Evolutionary conservation across 1,140 invertebrate species (phyloP).

Genomic region (Drosophila athabasca): DNA sequence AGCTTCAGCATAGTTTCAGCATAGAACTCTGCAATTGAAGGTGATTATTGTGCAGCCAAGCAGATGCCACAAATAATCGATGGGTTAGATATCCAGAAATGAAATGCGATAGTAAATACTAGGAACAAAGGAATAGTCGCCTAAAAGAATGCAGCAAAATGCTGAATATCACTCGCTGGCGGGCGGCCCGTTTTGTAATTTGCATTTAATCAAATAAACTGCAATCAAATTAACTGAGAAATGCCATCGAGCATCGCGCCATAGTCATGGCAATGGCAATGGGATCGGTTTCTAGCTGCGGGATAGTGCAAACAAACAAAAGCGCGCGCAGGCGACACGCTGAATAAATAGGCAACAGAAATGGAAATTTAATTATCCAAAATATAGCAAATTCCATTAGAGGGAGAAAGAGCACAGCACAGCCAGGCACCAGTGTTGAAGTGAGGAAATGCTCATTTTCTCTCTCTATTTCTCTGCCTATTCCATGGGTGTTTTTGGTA

Average conservation of each 20-base stretch:
- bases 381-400: conserved; percentile 41
- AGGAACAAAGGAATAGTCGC: too few species aligned
- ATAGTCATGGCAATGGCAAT: too few species aligned
- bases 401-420: not conserved
- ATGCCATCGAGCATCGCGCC: conserved; percentile 10
- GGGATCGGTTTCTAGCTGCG: conserved; percentile 1
- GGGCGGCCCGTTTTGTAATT: conserved; percentile 23
- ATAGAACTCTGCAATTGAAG: conserved; percentile 28
- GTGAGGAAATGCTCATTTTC: conserved; percentile 48
- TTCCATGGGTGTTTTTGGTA: too few species aligned
- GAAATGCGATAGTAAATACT: too few species aligned
- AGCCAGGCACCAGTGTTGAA: not conserved
- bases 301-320: conserved; percentile 27
- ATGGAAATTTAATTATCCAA: conserved; percentile 61
- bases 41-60: conserved; percentile 48
- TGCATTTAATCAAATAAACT: conserved; percentile 31
- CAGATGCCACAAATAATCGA: conserved; percentile 28
- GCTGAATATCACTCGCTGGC: conserved; percentile 1
- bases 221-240: conserved; percentile 33
- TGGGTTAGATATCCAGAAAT: not conserved
- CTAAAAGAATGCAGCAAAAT: conserved; percentile 20
- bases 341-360: conserved; percentile 49
- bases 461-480: not conserved
- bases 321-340: not conserved
- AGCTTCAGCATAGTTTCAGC: conserved; percentile 50